Percentiles rank a stretch among this genome's conserved stretches.
Evolutionary conservation across 2,113 vertebrate species (phyloP).

Genomic region (Cepphus grylle): DNA sequence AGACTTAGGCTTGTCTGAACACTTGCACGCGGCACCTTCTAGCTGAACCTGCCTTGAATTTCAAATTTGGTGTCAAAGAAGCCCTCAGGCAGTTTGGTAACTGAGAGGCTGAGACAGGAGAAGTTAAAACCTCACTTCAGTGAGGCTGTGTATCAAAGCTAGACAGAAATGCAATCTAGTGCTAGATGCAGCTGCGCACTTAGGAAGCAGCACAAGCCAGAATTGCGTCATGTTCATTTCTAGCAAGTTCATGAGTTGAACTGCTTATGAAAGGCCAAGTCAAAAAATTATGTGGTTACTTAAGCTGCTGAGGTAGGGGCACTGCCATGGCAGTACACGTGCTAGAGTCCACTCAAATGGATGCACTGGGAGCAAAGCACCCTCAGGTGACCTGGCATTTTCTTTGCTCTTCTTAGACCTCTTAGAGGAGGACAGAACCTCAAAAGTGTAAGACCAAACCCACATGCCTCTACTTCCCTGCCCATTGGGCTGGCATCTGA

Average conservation of each 20-base stretch:
- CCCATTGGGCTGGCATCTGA: neutral
- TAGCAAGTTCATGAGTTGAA: neutral
- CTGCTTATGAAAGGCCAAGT: neutral
- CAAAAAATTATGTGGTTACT: neutral
- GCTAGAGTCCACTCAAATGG: neutral
- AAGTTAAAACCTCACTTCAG: neutral
- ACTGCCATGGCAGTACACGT: neutral
- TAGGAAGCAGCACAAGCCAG: slow-evolving; percentile 22
- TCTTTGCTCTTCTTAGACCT: neutral
- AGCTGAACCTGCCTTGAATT: neutral
- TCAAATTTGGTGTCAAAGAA: slow-evolving; percentile 15
- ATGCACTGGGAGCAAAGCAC: neutral
- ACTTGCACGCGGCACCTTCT: neutral
- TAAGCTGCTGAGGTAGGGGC: neutral
- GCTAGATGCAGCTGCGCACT: slow-evolving; percentile 3
- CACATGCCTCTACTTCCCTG: neutral
- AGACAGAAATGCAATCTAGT: slow-evolving; percentile 46
- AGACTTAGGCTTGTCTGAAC: neutral
- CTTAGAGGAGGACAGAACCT: neutral
- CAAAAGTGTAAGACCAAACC: neutral
- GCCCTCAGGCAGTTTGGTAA: slow-evolving; percentile 26
- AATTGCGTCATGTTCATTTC: slow-evolving; percentile 33
- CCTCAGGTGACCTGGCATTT: neutral
- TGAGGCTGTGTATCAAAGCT: neutral
- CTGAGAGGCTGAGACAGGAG: slow-evolving; percentile 12